phyloP scores from a whole-genome alignment of 2,113 vertebrate genomes.

The Pelodiscus sinensis region DNA sequence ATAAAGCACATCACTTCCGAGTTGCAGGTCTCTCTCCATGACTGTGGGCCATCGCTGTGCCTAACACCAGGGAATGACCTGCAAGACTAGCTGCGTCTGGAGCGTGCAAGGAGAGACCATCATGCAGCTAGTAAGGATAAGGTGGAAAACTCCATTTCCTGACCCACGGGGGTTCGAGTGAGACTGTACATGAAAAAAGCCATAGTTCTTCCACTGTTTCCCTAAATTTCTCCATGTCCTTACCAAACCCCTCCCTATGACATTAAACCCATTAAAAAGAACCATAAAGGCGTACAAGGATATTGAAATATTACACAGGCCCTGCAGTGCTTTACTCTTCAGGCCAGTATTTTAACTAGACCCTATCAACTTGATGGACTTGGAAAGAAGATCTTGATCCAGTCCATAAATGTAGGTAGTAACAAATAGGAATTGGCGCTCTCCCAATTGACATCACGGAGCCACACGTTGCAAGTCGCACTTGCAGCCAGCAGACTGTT shows the following conservation, averaged over 20 bases:
- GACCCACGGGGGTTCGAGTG: neutral
- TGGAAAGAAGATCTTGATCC: neutral
- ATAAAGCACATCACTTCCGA: no score
- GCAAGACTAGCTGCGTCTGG: neutral
- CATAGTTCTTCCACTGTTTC: neutral
- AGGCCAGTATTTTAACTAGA: neutral
- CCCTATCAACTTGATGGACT: neutral
- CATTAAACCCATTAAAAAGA: neutral
- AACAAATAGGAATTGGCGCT: neutral
- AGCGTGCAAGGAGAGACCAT: neutral
- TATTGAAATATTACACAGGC: neutral
- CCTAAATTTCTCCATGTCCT: neutral
- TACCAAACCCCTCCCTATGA: neutral
- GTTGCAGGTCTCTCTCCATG: no score
- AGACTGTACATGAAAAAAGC: neutral
- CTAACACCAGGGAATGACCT: neutral
- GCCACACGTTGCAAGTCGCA: fast-evolving
- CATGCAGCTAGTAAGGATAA: neutral
- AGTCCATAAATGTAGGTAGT: neutral
- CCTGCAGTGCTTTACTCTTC: neutral
- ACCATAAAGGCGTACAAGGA: neutral
- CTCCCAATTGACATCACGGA: neutral
- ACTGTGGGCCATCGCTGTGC: neutral
- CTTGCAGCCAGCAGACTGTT: neutral
- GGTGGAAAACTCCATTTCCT: neutral